Evolutionary conservation across 2,797 vertebrate genomes (phyloP).

Genomic region (Molossus alvarezi): DNA sequence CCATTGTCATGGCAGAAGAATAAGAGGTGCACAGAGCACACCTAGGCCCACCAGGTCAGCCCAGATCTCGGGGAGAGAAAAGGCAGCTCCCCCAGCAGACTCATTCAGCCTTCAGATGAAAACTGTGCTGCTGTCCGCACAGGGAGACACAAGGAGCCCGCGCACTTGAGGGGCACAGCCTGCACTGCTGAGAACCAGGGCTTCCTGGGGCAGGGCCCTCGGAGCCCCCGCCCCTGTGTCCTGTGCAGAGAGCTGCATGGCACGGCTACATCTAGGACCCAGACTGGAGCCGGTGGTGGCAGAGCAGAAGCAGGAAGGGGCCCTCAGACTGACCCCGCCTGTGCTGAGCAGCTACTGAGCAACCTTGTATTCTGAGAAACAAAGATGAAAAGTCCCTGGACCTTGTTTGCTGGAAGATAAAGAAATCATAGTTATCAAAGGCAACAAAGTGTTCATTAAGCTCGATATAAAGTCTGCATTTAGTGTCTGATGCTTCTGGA

Average conservation of each 20-base stretch:
- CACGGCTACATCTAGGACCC: not conserved
- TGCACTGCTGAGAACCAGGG: not conserved
- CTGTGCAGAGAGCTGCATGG: not conserved
- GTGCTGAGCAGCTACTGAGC: not conserved
- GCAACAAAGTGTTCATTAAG: not conserved
- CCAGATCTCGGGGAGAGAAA: not conserved
- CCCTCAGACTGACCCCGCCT: no score
- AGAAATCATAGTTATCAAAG: constrained; percentile 14
- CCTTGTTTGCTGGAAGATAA: not conserved
- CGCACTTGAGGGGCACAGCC: not conserved
- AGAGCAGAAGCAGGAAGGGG: not conserved
- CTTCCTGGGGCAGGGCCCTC: accelerated
- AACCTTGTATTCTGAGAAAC: not conserved
- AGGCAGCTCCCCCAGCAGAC: not conserved
- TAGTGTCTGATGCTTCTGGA: not conserved
- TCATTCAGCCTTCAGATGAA: not conserved
- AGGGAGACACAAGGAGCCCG: not conserved
- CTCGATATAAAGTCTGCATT: not conserved
- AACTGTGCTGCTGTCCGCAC: not conserved
- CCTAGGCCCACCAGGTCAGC: not conserved
- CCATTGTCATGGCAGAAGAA: not conserved
- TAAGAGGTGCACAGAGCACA: not conserved
- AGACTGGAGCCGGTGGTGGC: not conserved
- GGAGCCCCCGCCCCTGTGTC: not conserved
- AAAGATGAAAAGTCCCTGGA: not conserved